These are phyloP conservation scores for Hyphantria cunea DNA, from an alignment of 1,140 invertebrate species.

Conservation along the genomic window DNA sequence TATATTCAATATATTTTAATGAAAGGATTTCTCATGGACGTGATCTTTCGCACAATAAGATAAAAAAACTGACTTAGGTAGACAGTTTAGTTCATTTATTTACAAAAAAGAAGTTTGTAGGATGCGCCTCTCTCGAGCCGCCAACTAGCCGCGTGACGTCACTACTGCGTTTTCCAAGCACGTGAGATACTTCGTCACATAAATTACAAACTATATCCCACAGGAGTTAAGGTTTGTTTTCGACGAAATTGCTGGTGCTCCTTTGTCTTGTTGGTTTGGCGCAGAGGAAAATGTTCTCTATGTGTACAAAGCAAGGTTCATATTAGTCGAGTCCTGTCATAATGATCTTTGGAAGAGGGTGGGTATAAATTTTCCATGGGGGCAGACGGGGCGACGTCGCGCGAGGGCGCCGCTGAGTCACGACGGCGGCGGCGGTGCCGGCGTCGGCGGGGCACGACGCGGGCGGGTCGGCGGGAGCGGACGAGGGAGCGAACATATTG, in stretches of 20 bases:
- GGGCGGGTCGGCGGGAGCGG: conserved; percentile 25
- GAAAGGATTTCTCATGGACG: no score
- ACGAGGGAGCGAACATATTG: conserved; percentile 61
- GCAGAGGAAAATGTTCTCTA: conserved; percentile 54
- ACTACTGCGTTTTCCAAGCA: conserved; percentile 65
- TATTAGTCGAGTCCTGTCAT: conserved; percentile 43
- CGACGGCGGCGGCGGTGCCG: conserved; percentile 53
- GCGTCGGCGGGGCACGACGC: conserved; percentile 37
- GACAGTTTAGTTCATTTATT: background rate
- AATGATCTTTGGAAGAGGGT: conserved; percentile 76
- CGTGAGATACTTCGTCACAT: conserved; percentile 66
- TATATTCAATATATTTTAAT: no score
- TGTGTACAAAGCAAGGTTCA: conserved; percentile 49
- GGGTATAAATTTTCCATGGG: conserved; percentile 80
- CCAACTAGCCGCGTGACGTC: conserved; percentile 61
- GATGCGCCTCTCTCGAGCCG: conserved; percentile 26
- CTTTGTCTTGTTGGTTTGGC: conserved; percentile 64
- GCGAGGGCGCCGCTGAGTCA: conserved; percentile 78
- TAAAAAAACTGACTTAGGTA: no score
- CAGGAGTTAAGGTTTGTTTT: conserved; percentile 78
- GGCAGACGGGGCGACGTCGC: conserved; percentile 78
- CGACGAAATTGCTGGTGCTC: conserved; percentile 67
- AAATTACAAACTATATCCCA: conserved; percentile 78
- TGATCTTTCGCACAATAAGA: no score
- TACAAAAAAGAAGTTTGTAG: conserved; percentile 8